Evolutionary conservation across 2,888 invertebrate species (phyloP).

Genomic region (Drosophila formosana): DNA sequence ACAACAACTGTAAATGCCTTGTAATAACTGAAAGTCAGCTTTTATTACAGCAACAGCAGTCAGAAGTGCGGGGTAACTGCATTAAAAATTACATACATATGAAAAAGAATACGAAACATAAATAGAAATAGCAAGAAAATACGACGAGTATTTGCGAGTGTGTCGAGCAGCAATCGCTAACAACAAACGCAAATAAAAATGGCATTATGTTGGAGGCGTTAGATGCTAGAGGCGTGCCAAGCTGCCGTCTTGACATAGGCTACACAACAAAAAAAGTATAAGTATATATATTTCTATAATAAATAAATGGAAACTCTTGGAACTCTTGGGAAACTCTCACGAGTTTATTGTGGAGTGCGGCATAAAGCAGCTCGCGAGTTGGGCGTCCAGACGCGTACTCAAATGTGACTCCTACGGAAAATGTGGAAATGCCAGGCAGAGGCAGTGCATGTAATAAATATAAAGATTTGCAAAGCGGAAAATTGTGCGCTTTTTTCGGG

Average conservation of each 20-base stretch:
- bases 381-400: constrained; percentile 38
- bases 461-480: constrained; percentile 73
- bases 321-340: constrained; percentile 6
- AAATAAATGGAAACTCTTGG: constrained; percentile 22
- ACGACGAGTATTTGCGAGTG: constrained; percentile 26
- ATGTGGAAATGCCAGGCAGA: constrained; percentile 44
- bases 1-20: constrained; percentile 40
- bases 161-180: constrained; percentile 30
- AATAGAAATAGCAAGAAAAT: constrained; percentile 40
- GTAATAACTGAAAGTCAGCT: constrained; percentile 44
- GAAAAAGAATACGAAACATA: constrained; percentile 29
- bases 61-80: constrained; percentile 38
- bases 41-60: constrained; percentile 43
- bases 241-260: constrained; percentile 34
- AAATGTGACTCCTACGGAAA: constrained; percentile 36
- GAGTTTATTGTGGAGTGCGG: constrained; percentile 35
- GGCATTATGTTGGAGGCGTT: constrained; percentile 39
- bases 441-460: constrained; percentile 68
- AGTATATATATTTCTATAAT: neutral
- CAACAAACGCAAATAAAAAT: constrained; percentile 49
- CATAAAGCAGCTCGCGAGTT: constrained; percentile 30
- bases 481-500: constrained; percentile 56
- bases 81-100: constrained; percentile 62
- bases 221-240: constrained; percentile 33
- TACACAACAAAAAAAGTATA: constrained; percentile 5